These are phyloP conservation scores for Cathartes aura DNA, from an alignment of 2,113 vertebrate species.

Conservation along the genomic window DNA sequence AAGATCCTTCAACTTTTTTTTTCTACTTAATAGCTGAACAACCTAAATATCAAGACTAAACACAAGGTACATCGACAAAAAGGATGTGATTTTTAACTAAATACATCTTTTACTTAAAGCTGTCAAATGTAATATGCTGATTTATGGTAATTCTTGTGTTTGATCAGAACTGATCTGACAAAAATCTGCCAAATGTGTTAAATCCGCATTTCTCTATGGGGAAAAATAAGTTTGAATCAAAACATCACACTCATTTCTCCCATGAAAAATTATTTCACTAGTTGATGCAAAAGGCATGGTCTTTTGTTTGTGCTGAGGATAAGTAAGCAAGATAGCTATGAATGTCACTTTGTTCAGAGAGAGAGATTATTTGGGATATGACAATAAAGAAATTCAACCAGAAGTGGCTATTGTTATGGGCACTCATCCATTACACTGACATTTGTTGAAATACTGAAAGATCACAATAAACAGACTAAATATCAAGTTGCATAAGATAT, in stretches of 20 bases:
- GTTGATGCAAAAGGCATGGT: neutral
- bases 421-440: slow-evolving; percentile 10
- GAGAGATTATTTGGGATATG: neutral
- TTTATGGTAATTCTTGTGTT: neutral
- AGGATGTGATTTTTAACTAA: neutral
- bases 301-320: neutral
- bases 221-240: neutral
- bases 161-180: neutral
- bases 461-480: slow-evolving; percentile 1
- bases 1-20: neutral
- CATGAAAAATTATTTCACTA: neutral
- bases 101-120: neutral
- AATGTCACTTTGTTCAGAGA: neutral
- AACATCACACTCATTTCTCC: neutral
- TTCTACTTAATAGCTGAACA: neutral
- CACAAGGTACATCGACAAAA: neutral
- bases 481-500: neutral
- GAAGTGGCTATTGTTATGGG: neutral
- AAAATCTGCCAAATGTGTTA: neutral
- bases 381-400: neutral
- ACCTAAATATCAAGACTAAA: neutral
- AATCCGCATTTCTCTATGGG: neutral
- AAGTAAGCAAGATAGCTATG: neutral
- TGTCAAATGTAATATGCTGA: neutral
- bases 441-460: neutral